Evolutionary conservation across 35 echinoderm and acorn worm species (phyloP), one percentile per base, ranked within the genome.

Genomic region (Lytechinus variegatus): DNA sequence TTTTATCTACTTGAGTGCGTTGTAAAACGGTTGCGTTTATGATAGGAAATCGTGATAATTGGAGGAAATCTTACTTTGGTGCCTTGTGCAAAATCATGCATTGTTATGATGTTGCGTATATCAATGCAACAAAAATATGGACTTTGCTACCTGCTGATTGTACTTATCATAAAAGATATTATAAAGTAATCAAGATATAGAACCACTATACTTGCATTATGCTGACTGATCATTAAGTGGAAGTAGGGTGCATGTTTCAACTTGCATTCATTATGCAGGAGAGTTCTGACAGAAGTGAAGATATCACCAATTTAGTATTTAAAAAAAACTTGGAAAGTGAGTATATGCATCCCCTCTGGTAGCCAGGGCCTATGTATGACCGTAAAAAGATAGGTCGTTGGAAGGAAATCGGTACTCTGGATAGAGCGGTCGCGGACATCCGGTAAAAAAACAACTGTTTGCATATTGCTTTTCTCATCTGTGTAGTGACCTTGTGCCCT

Each of bases 111-210:
- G 66, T 79, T 16, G 24, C 6, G 66, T 24, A 27, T 8, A 79
- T 79, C 16, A 79, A 24, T 24, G 16, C 16, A 79, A 79, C 21
- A 79, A 24, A 79, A 24, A 79, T 79, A 44, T 79, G 66, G 66
- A 79, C 66, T 79, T 79, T 79, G 66, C 16, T 4, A 27, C 9
- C 9, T 58, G 56, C 16, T 21, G 66, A 79, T 79, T 79, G 66
- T 79, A 24, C 66, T 79, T 79, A 79, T 79, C 66, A n/a, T 79
- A 79, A 79, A 79, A 79, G 14, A 79, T 79, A 79, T 79, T 79
- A 79, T 79, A 24, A 79, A 79, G 16, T 79, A 79, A 79, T n/a
- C 16, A 24, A 79, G 66, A 79, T 79, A n/a, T 24, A 24, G 19
- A 79, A 79, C 66, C 66, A n/a, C 33, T 44, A 79, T 24, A 24